These are phyloP conservation scores for Akabosia matsudoensis DNA, from an alignment of 1,140 invertebrate genomes.

Conservation along the genomic window DNA sequence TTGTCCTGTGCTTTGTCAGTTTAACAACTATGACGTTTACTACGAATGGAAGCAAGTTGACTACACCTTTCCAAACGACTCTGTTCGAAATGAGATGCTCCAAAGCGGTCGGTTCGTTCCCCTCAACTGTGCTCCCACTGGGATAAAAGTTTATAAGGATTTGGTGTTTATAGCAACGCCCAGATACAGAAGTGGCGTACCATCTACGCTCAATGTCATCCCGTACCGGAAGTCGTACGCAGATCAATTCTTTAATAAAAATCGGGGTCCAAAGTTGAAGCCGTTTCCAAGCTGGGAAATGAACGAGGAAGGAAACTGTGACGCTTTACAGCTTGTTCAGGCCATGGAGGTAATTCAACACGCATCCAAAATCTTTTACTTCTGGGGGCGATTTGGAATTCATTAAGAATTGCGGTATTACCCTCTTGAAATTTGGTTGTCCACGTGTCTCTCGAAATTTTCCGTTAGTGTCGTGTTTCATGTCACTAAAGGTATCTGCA, in stretches of 20 bases:
- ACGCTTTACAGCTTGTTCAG: not conserved
- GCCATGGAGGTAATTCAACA: too few relatives aligned
- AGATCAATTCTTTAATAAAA: not conserved
- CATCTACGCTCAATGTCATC: conserved; percentile 63
- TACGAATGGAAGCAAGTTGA: conserved; percentile 71
- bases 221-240: conserved; percentile 45
- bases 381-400: too few relatives aligned
- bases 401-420: too few relatives aligned
- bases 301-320: not conserved
- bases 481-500: too few relatives aligned
- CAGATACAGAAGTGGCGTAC: conserved; percentile 68
- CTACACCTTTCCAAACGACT: conserved; percentile 60
- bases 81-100: conserved; percentile 46
- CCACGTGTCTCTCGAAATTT: too few relatives aligned
- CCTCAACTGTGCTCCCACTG: conserved; percentile 16
- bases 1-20: too few relatives aligned
- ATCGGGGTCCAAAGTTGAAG: not conserved
- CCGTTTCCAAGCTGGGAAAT: conserved; percentile 10
- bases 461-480: too few relatives aligned
- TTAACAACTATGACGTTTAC: conserved; percentile 53
- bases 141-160: conserved; percentile 50
- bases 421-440: too few relatives aligned
- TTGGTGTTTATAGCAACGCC: conserved; percentile 68
- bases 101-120: conserved; percentile 49
- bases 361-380: too few relatives aligned